Percentiles rank a stretch among this genome's conserved stretches.
phyloP scores from a whole-genome alignment of 2,113 vertebrate genomes.

The Pseudopodoces humilis region DNA sequence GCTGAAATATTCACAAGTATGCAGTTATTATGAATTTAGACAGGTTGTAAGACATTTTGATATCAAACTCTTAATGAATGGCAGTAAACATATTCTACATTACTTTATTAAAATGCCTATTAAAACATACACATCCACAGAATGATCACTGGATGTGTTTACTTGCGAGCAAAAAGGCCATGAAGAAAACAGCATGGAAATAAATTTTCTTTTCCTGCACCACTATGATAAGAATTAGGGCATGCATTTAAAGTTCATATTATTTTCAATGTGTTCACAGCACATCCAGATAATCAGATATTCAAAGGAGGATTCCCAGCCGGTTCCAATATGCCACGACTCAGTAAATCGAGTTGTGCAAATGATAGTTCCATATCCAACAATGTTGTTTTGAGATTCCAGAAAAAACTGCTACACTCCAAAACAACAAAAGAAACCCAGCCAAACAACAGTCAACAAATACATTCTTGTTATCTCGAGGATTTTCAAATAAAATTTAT shows the following conservation, averaged over 20 bases:
- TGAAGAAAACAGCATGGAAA: slow-evolving; percentile 60
- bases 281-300: slow-evolving; percentile 60
- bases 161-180: slow-evolving; percentile 38
- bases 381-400: not conserved
- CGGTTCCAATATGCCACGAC: not conserved
- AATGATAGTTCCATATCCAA: not conserved
- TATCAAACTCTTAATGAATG: slow-evolving; percentile 66
- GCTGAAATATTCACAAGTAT: slow-evolving; percentile 66
- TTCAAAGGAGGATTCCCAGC: slow-evolving; percentile 25
- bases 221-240: slow-evolving; percentile 61
- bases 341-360: not conserved
- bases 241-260: slow-evolving; percentile 45
- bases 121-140: slow-evolving; percentile 55
- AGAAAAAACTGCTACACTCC: not conserved
- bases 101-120: slow-evolving; percentile 66
- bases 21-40: slow-evolving; percentile 66
- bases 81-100: slow-evolving; percentile 63
- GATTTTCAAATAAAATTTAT: not conserved
- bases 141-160: slow-evolving; percentile 59
- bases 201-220: slow-evolving; percentile 55
- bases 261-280: slow-evolving; percentile 43
- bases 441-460: not conserved
- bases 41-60: slow-evolving; percentile 71
- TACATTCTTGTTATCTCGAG: not conserved
- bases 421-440: not conserved